Base-by-base conservation (phyloP, 2,113 vertebrate species). In the Dipodomys spectabilis region DNA sequence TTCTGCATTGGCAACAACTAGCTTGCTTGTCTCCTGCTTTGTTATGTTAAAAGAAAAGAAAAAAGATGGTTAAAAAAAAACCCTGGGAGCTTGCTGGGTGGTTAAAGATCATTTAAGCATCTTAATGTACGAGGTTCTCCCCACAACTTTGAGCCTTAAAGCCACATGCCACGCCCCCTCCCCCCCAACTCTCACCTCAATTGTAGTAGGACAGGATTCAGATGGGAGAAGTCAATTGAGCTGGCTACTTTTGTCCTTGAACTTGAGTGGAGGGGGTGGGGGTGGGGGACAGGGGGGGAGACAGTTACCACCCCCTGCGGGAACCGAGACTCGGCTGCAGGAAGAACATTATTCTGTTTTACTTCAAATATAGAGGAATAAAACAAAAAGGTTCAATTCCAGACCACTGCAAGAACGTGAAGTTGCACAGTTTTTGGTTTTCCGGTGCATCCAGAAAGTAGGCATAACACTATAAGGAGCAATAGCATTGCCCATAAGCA, bases 11-110 rank as follows among this genome's bases (percentile, higher is more conserved):
- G 87, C 82, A 69, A 65, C 72, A 78, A 65, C 65, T 89, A 85
- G 87, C 44, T 77, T 87, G 89, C 89, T 39, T 90, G 19, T 73
- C 93, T 93, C 60, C 90, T 88, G 44, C 93, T 93, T 95, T 91
- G 82, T 92, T 83, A 73, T 44, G 53, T 57, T 57, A 57, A 57
- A 18, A 57, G 15, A 13, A 57, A 57, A 57, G 15, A 79, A 86
- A 91, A 93, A 86, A 93, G 86, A 44, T 64, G 67, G 82, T 57
- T 39, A 39, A 39, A 39, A 39, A 39, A 39, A 94, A 88, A 71
- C 72, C 89, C 86, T 32, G 28, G 49, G 91, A 89, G 80, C 85
- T 60, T 45, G 35, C 84, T 20, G 45, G 45, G 28, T 65, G 65
- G 91, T 69, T 82, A 72, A 94, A 82, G 90, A 79, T 81, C 57